phyloP scores from a whole-genome alignment of 2,797 vertebrate species.

The Poecilia gillii region DNA sequence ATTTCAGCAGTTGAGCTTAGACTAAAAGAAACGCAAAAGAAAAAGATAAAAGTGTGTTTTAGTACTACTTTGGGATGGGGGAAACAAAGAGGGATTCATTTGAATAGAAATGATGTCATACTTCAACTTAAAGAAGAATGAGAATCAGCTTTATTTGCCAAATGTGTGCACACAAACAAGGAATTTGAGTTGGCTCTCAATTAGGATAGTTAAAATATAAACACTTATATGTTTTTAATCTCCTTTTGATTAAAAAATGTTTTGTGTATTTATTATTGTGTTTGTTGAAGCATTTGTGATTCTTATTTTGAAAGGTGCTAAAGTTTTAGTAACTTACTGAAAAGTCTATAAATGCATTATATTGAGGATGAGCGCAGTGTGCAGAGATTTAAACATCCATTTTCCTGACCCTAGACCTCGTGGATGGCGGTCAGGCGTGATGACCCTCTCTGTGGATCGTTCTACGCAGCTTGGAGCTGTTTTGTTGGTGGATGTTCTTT shows the following conservation, averaged over 20 bases:
- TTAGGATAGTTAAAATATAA: no score
- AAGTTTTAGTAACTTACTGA: no score
- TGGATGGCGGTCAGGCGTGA: no score
- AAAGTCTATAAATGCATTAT: no score
- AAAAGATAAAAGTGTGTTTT: background rate
- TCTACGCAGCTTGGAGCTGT: no score
- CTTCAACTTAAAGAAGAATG: background rate
- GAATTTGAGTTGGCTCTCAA: background rate
- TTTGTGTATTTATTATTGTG: background rate
- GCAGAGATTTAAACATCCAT: background rate
- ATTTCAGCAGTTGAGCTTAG: background rate
- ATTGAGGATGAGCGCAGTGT: background rate
- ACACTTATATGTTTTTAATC: background rate
- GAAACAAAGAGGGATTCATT: background rate
- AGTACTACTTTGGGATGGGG: background rate
- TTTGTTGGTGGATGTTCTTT: background rate
- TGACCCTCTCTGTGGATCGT: no score
- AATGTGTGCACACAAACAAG: background rate
- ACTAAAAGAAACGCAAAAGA: background rate
- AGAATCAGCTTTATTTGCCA: background rate
- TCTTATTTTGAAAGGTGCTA: no score
- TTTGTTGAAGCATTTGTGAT: no score
- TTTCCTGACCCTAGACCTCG: no score
- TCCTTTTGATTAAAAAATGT: background rate
- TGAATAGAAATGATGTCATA: background rate